phyloP scores from a whole-genome alignment of 2,888 invertebrate genomes.

The Drosophila phalerata region DNA sequence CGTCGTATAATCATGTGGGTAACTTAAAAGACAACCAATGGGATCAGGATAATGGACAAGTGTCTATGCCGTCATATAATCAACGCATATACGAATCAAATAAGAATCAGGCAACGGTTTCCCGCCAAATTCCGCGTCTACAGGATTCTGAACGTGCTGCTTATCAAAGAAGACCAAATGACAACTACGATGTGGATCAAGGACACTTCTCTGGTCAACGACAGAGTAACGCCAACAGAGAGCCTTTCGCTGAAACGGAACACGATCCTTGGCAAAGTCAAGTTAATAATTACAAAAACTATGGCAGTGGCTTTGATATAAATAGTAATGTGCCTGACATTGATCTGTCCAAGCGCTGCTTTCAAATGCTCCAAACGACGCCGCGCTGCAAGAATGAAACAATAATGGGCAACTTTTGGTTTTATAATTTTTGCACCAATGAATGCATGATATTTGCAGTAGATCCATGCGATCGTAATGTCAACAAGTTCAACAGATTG shows the following conservation, averaged over 20 bases:
- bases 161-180: slow-evolving; percentile 86
- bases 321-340: not conserved
- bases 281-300: slow-evolving; percentile 27
- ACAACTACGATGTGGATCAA: slow-evolving; percentile 17
- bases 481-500: slow-evolving; percentile 73
- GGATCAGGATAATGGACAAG: slow-evolving; percentile 23
- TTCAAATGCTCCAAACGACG: slow-evolving; percentile 63
- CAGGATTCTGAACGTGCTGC: slow-evolving; percentile 87
- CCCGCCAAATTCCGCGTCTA: slow-evolving; percentile 32
- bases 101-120: not conserved
- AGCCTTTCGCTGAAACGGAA: not conserved
- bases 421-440: slow-evolving; percentile 79
- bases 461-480: slow-evolving; percentile 77
- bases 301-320: slow-evolving; percentile 86
- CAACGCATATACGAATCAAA: not conserved
- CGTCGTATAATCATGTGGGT: not conserved
- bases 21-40: slow-evolving; percentile 59
- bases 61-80: not conserved
- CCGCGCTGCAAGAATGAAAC: slow-evolving; percentile 57
- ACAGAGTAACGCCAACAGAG: slow-evolving; percentile 13
- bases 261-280: slow-evolving; percentile 23
- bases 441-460: slow-evolving; percentile 79
- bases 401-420: slow-evolving; percentile 85
- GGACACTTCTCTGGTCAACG: slow-evolving; percentile 5
- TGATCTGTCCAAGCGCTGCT: slow-evolving; percentile 60